A percentile compares a stretch with the other conserved stretches of the same genome.
phyloP scores from a whole-genome alignment of 2,113 vertebrate genomes.

The Indri indri region DNA sequence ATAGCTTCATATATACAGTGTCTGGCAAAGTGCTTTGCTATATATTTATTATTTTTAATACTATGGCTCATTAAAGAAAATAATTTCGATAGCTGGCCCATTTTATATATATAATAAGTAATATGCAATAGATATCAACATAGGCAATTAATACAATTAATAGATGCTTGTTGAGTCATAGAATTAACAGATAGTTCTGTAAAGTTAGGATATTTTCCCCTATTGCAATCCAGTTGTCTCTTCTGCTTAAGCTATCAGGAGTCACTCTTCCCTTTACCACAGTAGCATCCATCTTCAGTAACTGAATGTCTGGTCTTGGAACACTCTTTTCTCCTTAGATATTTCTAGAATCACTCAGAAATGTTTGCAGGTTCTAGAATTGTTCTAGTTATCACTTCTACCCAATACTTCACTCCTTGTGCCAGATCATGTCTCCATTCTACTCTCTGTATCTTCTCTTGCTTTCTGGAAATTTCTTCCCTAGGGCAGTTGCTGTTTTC shows the following conservation, averaged over 20 bases:
- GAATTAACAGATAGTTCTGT: background rate
- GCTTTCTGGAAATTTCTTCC: background rate
- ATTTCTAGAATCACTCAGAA: background rate
- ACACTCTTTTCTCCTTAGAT: background rate
- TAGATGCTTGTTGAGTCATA: background rate
- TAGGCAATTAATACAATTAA: background rate
- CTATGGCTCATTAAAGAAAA: background rate
- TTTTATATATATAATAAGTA: background rate
- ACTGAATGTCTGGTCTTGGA: background rate
- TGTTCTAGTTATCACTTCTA: background rate
- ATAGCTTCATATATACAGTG: background rate
- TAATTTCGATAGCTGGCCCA: background rate
- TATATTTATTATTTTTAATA: conserved; percentile 1
- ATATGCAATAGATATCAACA: background rate
- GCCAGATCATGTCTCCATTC: background rate
- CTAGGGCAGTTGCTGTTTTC: background rate
- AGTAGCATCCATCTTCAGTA: background rate
- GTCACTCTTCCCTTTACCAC: background rate
- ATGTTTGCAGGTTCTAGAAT: background rate
- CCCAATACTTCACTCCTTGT: background rate
- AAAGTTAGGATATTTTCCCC: background rate
- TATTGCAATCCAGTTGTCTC: background rate
- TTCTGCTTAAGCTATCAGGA: background rate
- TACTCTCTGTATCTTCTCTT: background rate
- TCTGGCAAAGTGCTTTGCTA: background rate